Evolutionary conservation across 2,888 invertebrate genomes (phyloP), one percentile per base, ranked within the genome.

Genomic region (Hydropsyche betteni): DNA sequence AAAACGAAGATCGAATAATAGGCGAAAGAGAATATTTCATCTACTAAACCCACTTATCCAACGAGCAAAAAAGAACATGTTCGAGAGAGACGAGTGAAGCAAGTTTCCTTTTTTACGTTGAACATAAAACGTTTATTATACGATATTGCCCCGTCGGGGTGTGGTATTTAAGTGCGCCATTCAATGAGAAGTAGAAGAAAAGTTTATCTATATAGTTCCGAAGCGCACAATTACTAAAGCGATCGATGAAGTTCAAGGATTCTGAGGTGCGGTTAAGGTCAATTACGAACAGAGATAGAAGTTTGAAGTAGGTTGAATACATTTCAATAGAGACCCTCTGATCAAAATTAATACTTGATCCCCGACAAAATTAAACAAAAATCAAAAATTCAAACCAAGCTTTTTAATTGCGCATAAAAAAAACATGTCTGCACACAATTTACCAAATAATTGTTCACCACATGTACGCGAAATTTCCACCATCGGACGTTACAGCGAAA

Each of bases 71-170:
- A 55, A 55, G 14, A 55, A 12, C n/a, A 6, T 55, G n/a, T 55
- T 55, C 8, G 12, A 55, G 6, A 3, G 12, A 55, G 16, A 14
- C 12, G 16, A 55, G 16, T n/a, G 14, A 55, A 55, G 16, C 5
- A 55, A 14, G 14, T 14, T n/a, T 64, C 24, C 24, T 64, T 64
- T 64, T 64, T n/a, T 64, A 64, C 36, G n/a, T 34, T 10, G 33
- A 36, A 12, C 64, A 36, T 64, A 34, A 64, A 64, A 36, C 64
- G 64, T 36, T 64, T 64, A 64, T 64, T 64, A 64, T 64, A 64
- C 64, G 64, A 34, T 34, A 36, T 64, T 64, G 36, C 64, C 64
- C 34, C 10, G 34, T 6, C 64, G 64, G 64, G 64, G 58, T 58
- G 58, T 24, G 58, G 58, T 24, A 24, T 24, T 16, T 58, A 58